These are phyloP conservation scores for Oreochromis aureus DNA, from an alignment of 2,113 vertebrate species.

Conservation along the genomic window DNA sequence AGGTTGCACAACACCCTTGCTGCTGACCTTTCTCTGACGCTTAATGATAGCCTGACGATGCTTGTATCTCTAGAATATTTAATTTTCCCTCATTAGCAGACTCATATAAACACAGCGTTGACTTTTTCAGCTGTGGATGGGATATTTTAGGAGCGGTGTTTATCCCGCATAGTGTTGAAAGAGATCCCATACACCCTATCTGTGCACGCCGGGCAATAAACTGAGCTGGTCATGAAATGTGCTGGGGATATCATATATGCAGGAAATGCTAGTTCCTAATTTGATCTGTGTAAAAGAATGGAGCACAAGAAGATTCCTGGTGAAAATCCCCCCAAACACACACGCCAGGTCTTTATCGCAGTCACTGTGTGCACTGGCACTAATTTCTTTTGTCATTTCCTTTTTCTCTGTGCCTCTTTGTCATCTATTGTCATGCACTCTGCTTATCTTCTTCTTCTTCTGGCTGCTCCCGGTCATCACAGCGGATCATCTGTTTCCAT, in stretches of 20 bases:
- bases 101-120: background rate
- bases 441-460: background rate
- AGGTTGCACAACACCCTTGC: constrained; percentile 28
- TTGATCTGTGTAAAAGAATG: background rate
- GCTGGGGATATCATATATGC: background rate
- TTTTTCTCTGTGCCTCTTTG: background rate
- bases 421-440: background rate
- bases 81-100: constrained; percentile 36
- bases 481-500: background rate
- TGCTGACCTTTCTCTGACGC: constrained; percentile 40
- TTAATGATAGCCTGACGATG: constrained; percentile 7
- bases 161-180: constrained; percentile 1
- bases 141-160: background rate
- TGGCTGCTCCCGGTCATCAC: background rate
- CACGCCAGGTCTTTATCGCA: background rate
- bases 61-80: constrained; percentile 10
- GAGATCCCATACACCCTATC: background rate
- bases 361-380: background rate
- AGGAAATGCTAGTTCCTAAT: background rate
- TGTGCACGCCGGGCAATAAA: background rate
- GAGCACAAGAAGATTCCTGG: background rate
- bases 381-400: background rate
- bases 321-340: background rate
- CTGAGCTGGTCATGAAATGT: background rate
- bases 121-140: constrained; percentile 1